phyloP scores from a whole-genome alignment of 2,113 vertebrate genomes.

The Oncorhynchus nerka region DNA sequence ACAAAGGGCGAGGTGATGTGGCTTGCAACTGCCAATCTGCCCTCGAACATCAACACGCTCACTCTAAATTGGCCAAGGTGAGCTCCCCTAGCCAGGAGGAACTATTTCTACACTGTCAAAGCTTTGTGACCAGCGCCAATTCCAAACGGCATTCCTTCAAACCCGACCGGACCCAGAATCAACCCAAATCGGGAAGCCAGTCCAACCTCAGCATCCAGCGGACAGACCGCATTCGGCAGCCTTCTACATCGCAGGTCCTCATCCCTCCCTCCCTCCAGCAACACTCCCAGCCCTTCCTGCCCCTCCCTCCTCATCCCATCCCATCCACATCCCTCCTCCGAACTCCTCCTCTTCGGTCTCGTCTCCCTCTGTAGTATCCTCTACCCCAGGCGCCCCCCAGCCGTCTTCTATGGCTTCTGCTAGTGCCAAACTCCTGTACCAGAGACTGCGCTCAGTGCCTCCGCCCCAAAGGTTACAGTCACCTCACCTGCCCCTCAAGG shows the following conservation, averaged over 20 bases:
- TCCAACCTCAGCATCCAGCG: conserved; percentile 82
- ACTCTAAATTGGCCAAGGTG: conserved; percentile 64
- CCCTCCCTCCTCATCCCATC: conserved; percentile 66
- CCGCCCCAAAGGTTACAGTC: conserved; percentile 76
- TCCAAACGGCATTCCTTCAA: conserved; percentile 71
- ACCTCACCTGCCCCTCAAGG: conserved; percentile 77
- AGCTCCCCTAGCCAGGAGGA: conserved; percentile 80
- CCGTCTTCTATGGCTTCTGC: conserved; percentile 61
- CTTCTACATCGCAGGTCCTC: conserved; percentile 64
- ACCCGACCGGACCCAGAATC: conserved; percentile 69
- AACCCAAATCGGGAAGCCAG: conserved; percentile 83
- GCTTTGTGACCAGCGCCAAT: conserved; percentile 66
- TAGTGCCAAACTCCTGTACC: conserved; percentile 80
- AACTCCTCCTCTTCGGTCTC: conserved; percentile 74
- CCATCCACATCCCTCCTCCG: conserved; percentile 63
- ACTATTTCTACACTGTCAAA: conserved; percentile 78
- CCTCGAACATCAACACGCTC: conserved; percentile 46
- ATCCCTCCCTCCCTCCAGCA: conserved; percentile 55
- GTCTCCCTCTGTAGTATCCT: conserved; percentile 72
- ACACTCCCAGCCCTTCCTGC: conserved; percentile 71
- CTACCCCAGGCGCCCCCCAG: conserved; percentile 65
- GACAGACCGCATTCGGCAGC: conserved; percentile 64
- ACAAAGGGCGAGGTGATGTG: conserved; percentile 68
- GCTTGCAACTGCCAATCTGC: conserved; percentile 72
- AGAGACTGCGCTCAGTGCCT: conserved; percentile 75